Evolutionary conservation across 2,113 vertebrate genomes (phyloP).

Genomic region (Chlamydotis undulata): DNA sequence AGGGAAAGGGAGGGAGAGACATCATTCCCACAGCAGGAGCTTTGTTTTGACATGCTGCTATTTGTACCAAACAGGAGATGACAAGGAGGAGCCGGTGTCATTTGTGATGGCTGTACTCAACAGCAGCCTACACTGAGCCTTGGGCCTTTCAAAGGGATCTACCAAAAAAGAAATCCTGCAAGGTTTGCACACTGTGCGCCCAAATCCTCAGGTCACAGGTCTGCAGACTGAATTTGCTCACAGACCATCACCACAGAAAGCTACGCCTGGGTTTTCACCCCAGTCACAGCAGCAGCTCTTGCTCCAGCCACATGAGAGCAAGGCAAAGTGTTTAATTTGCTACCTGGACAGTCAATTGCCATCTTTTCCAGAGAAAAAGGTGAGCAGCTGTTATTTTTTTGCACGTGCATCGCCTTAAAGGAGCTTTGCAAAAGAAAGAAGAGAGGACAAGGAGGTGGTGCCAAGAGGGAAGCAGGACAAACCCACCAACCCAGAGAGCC

Average conservation of each 20-base stretch:
- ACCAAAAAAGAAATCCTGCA: not conserved
- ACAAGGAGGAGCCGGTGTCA: not conserved
- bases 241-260: not conserved
- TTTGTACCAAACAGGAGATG: not conserved
- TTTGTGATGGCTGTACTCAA: not conserved
- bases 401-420: accelerated
- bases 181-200: too few species aligned
- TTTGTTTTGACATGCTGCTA: not conserved
- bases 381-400: not conserved
- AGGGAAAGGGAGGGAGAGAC: not conserved
- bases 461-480: not conserved
- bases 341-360: not conserved
- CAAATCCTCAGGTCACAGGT: not conserved
- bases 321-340: not conserved
- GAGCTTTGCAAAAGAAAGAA: not conserved
- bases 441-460: not conserved
- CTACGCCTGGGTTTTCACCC: not conserved
- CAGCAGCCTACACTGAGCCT: not conserved
- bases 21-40: not conserved
- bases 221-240: not conserved
- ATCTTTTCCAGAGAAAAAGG: not conserved
- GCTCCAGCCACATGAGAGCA: not conserved
- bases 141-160: not conserved
- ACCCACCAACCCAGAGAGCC: not conserved
- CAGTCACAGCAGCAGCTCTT: not conserved